Conservation (phyloP, 2,797 vertebrate species). For the Anolis apletophallus region DNA sequence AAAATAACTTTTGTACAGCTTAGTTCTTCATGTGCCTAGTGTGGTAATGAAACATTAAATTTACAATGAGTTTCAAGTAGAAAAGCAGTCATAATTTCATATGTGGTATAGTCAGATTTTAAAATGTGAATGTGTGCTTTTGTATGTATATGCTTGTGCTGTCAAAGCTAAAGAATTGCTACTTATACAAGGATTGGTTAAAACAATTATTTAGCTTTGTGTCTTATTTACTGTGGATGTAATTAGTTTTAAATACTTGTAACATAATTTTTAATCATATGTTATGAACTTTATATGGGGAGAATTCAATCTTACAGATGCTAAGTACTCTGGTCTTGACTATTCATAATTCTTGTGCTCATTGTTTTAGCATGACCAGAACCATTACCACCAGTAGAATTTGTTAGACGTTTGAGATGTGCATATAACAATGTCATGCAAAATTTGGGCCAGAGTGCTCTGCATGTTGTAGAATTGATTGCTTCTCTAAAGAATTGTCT, state of each 20-base stretch:
- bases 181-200: neutral
- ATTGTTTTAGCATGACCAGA: neutral
- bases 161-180: slow-evolving; percentile 24
- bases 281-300: slow-evolving; percentile 31
- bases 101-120: neutral
- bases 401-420: neutral
- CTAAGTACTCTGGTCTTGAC: slow-evolving; percentile 14
- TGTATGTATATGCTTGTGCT: slow-evolving; percentile 26
- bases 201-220: neutral
- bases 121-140: slow-evolving; percentile 14
- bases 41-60: slow-evolving; percentile 22
- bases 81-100: slow-evolving; percentile 16
- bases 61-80: neutral
- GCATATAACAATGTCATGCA: neutral
- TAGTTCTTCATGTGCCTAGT: slow-evolving; percentile 9
- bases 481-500: slow-evolving; percentile 32
- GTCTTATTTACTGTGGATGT: slow-evolving; percentile 36
- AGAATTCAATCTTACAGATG: slow-evolving; percentile 18
- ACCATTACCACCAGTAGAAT: neutral
- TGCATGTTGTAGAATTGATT: slow-evolving; percentile 34
- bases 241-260: slow-evolving; percentile 28
- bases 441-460: slow-evolving; percentile 9
- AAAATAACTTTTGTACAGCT: neutral
- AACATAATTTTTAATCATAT: slow-evolving; percentile 1
- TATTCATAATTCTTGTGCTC: slow-evolving; percentile 6